Evolutionary conservation across 2,888 invertebrate species (phyloP).

Genomic region (Hipparchia sbordonii): DNA sequence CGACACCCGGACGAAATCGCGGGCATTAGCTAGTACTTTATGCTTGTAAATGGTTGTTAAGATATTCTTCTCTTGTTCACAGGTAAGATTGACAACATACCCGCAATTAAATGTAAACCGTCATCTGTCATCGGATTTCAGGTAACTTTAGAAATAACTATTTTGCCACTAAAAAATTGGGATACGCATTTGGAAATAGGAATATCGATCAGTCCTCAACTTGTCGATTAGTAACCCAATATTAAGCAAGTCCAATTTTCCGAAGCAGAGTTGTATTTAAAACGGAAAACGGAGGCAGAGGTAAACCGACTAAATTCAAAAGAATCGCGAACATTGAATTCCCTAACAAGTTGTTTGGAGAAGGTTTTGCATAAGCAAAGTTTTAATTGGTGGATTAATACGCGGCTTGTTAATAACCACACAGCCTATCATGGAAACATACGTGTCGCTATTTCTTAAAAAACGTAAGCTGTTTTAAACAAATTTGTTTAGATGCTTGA

Average conservation of each 20-base stretch:
- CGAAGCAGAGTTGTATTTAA: slow-evolving; percentile 27
- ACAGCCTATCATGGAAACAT: slow-evolving; percentile 39
- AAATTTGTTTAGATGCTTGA: too few species aligned
- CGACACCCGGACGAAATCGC: too few species aligned
- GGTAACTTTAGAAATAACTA: neutral
- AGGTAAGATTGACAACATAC: neutral
- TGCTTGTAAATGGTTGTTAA: too few species aligned
- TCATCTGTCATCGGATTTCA: neutral
- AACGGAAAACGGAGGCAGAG: slow-evolving; percentile 34
- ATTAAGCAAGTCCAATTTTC: slow-evolving; percentile 12
- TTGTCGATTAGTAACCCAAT: neutral
- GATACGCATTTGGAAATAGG: neutral
- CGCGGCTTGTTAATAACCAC: slow-evolving; percentile 48
- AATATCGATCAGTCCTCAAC: neutral
- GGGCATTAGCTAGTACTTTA: too few species aligned
- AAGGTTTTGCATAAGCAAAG: slow-evolving; percentile 51
- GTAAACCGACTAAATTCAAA: slow-evolving; percentile 47
- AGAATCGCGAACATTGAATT: slow-evolving; percentile 48
- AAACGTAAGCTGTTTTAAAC: neutral
- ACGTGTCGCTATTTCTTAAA: slow-evolving; percentile 23
- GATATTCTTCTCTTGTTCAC: neutral
- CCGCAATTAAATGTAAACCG: neutral
- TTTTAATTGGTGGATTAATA: slow-evolving; percentile 62
- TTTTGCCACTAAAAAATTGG: neutral
- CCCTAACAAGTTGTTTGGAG: slow-evolving; percentile 53